These are phyloP conservation scores for cattle (Bos taurus) DNA, from an alignment of 2,113 vertebrate genomes.

Conservation along the genomic window ARS-UCD2.0 NC_037340.1:70482001-70482500, in stretches of 20 bases:
- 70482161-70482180: neutral
- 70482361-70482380: neutral
- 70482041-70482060: neutral
- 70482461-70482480: neutral
- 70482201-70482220: neutral
- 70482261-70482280: neutral
- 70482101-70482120: neutral
- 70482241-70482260: neutral
- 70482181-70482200: neutral
- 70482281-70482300: neutral
- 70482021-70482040: neutral
- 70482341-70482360: neutral
- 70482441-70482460: neutral
- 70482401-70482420: neutral
- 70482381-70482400: neutral
- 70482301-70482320: neutral
- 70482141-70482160: neutral
- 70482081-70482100: neutral
- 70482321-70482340: neutral
- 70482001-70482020: neutral
- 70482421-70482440: neutral
- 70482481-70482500: neutral
- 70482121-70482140: neutral
- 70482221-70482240: neutral
- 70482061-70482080: neutral